Evolutionary conservation across 2,888 invertebrate species (phyloP).

Genomic region (Machimus rusticus): DNA sequence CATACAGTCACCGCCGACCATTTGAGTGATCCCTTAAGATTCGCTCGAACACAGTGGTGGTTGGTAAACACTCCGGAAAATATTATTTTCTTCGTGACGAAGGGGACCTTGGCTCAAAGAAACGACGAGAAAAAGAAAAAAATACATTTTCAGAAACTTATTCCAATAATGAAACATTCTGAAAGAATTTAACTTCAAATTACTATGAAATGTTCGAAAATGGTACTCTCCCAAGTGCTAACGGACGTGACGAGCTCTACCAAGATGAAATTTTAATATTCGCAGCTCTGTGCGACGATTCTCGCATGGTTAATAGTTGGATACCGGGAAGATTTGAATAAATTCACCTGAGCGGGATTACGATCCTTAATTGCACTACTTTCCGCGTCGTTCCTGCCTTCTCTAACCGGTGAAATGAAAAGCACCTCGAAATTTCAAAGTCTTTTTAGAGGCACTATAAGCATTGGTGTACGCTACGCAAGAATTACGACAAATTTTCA

Average conservation of each 20-base stretch:
- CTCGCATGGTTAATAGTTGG: neutral
- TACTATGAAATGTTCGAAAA: neutral
- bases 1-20: neutral
- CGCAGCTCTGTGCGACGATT: neutral
- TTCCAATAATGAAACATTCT: neutral
- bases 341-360: neutral
- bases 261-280: constrained; percentile 15
- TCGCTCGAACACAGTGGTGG: neutral
- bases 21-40: neutral
- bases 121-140: neutral
- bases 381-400: neutral
- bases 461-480: neutral
- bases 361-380: neutral
- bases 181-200: neutral
- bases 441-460: neutral
- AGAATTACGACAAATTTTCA: neutral
- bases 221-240: neutral
- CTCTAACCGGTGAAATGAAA: neutral
- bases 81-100: neutral
- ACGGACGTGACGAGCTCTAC: neutral
- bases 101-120: neutral
- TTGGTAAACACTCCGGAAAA: neutral
- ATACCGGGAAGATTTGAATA: neutral
- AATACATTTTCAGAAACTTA: neutral
- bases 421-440: neutral